Evolutionary conservation across 2,113 vertebrate species (phyloP).

Genomic region (Tenebrosternarchus preto): DNA sequence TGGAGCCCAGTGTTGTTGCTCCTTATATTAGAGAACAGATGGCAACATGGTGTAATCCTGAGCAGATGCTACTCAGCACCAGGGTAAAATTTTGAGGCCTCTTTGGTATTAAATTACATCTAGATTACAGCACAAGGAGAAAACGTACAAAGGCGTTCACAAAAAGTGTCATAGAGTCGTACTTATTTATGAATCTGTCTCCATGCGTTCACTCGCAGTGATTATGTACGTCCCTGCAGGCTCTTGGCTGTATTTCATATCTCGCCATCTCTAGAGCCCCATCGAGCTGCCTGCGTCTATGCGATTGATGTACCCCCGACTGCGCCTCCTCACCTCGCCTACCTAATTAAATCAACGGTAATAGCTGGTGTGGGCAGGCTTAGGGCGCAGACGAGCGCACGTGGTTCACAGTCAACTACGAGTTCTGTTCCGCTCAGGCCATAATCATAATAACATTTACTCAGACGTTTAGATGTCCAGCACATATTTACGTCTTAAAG

Average conservation of each 20-base stretch:
- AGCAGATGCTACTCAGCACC: background rate
- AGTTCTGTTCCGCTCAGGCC: background rate
- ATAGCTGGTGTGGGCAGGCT: background rate
- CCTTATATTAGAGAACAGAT: background rate
- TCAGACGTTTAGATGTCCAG: too few relatives aligned
- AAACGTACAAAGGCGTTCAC: background rate
- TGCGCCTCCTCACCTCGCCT: background rate
- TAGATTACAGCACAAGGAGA: background rate
- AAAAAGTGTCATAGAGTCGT: background rate
- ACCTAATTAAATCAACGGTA: constrained; percentile 40
- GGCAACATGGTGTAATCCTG: background rate
- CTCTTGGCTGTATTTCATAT: background rate
- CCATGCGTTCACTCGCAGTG: too few relatives aligned
- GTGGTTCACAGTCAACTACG: background rate
- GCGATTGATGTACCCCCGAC: background rate
- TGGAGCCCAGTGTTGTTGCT: background rate
- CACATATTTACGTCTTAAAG: too few relatives aligned
- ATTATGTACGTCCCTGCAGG: background rate
- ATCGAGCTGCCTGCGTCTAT: constrained; percentile 12
- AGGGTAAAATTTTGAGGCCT: background rate
- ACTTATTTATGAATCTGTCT: too few relatives aligned
- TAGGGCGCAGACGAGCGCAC: background rate
- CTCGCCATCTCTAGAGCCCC: background rate
- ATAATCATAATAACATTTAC: too few relatives aligned
- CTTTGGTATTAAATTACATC: background rate